Evolutionary conservation across 1,140 invertebrate genomes (phyloP), one percentile per base, ranked within the genome.

Genomic region (Scaptomyza pallida): DNA sequence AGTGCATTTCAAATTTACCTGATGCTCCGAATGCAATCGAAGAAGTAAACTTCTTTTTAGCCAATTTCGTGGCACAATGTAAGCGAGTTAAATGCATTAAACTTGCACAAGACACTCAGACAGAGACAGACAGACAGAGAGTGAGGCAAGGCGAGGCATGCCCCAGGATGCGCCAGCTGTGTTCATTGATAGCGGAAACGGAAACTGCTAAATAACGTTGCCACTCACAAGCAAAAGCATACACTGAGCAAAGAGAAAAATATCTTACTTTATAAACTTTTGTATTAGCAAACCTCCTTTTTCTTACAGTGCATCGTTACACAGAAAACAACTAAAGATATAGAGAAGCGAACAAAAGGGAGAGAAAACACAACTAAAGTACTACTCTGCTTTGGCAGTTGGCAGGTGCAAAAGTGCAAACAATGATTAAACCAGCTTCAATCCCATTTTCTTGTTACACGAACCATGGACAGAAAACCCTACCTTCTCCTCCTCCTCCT

Each of bases 181-280:
- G 76, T 56, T 73, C 77, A 70, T 68, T 75, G 81, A 60, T 68
- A 86, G 65, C 59, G 81, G 81, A 81, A 81, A 75, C 74, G 81
- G 81, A 82, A 82, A 86, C 81, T 78, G 82, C 81, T 86, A 86
- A 86, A 86, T 86, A 86, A 86, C 78, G 69, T 82, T 70, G 75
- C 81, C 70, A 55, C 47, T 57, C 61, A 47, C 48, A 44, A 45
- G 33, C 47, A 54, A 13, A 52, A 16, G 54, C 40, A 72, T 2
- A 37, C 26, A 37, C 33, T 37, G 12, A 51, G n/a, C n/a, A n/a
- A n/a, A n/a, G 9, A 51, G 21, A 45, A 40, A 35, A 40, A 30
- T 21, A n/a, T 26, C 23, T 26, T 26, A 26, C 23, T 5, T 26
- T 26, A 1, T 26, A 3, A 5, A n/a, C n/a, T n/a, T n/a, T n/a